Evolutionary conservation across 2,113 vertebrate genomes (phyloP), one percentile per base, ranked within the genome.

Genomic region (Podilymbus podiceps): DNA sequence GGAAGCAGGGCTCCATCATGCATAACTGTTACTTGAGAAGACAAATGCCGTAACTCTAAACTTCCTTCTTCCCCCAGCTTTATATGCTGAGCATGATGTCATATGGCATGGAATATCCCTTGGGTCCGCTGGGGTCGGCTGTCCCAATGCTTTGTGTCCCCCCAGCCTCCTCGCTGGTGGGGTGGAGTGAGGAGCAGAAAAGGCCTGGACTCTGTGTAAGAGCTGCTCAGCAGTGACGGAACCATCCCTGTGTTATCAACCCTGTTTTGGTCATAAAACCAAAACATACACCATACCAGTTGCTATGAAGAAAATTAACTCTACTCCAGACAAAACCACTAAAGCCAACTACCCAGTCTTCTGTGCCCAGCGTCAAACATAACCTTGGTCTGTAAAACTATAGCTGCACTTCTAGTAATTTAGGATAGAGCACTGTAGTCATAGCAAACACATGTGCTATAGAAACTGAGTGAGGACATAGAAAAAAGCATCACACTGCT

Each of bases 171-270:
- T 63, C 5, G 0, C 30, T 89, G 49, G 22, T 60, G 44, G n/a
- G 21, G 1, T 28, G 8, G 12, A 0, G 2, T n/a, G 46, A 80
- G 23, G 9, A 71, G 4, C n/a, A 88, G 52, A 16, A 52, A 59
- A 73, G 4, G 15, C 15, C 73, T 49, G n/a, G 53, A 4, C 23
- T 5, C 19, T 58, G 25, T 55, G 11, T 27, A 33, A 93, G 23
- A 15, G 3, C 69, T 58, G 33, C 77, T 71, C 64, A 27, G 21
- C 16, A 58, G 6, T 7, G 12, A 11, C 20, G 12, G 40, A 58
- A 85, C 44, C 27, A 74, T 9, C 8, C 24, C 30, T 35, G 9
- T 18, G 31, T 2, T 28, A 86, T 10, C 33, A 77, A 24, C 20
- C 25, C 47, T 77, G 31, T 22, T 78, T 78, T 18, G 6, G 11